phyloP scores from a whole-genome alignment of 1,140 invertebrate genomes.

The Drosophila nigromelanica region DNA sequence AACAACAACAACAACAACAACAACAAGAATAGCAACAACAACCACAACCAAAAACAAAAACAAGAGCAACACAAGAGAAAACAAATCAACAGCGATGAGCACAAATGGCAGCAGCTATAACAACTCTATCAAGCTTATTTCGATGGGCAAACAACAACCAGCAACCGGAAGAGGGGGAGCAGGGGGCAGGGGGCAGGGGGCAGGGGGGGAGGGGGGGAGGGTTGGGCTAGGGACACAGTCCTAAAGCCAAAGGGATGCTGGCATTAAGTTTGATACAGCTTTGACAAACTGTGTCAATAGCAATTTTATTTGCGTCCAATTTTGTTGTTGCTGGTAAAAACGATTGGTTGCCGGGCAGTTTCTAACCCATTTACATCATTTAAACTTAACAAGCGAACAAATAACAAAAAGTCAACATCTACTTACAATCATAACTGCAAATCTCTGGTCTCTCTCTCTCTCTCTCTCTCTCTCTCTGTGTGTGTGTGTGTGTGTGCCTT shows the following conservation, averaged over 20 bases:
- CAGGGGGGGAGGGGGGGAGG: background rate
- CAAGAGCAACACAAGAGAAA: conserved; percentile 50
- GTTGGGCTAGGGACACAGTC: conserved; percentile 35
- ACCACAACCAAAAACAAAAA: background rate
- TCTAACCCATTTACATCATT: conserved; percentile 80
- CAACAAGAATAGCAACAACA: background rate
- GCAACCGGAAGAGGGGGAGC: background rate
- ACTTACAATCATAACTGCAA: conserved; percentile 30
- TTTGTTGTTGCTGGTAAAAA: conserved; percentile 61
- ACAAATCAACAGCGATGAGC: conserved; percentile 78
- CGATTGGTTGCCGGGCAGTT: conserved; percentile 68
- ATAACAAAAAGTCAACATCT: conserved; percentile 77
- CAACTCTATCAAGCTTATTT: conserved; percentile 82
- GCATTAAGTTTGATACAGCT: conserved; percentile 42
- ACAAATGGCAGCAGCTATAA: conserved; percentile 76
- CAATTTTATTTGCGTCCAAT: conserved; percentile 83
- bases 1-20: conserved; percentile 10
- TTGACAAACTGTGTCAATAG: conserved; percentile 83
- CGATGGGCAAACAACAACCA: conserved; percentile 67
- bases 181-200: background rate
- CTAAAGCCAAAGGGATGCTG: conserved; percentile 38
- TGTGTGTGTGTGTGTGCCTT: conserved; percentile 3
- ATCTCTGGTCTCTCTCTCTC: background rate
- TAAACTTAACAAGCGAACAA: conserved; percentile 82
- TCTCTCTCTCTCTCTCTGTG: no score